Evolutionary conservation across 2,888 invertebrate species (phyloP).

Genomic region (Pseudoips prasinana): DNA sequence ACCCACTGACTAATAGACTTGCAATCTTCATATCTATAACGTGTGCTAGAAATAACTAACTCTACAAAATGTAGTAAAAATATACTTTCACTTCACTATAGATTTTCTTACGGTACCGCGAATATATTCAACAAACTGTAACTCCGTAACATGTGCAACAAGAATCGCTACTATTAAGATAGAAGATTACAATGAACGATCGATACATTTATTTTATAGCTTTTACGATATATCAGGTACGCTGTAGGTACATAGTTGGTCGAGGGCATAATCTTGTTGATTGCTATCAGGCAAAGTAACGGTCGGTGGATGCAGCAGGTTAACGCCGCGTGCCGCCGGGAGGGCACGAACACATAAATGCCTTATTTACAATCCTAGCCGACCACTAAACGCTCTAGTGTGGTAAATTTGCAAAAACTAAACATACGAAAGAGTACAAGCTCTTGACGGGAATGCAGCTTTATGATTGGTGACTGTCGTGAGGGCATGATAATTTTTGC

Average conservation of each 20-base stretch:
- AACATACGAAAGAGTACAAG: too few species aligned
- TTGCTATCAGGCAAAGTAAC: slow-evolving; percentile 50
- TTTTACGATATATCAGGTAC: slow-evolving; percentile 29
- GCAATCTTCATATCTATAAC: slow-evolving; percentile 16
- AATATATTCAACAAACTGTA: too few species aligned
- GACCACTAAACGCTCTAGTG: slow-evolving; percentile 13
- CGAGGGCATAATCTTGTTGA: slow-evolving; percentile 51
- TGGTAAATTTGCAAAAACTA: too few species aligned
- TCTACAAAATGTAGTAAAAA: slow-evolving; percentile 10
- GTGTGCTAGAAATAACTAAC: slow-evolving; percentile 14
- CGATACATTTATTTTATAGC: slow-evolving; percentile 21
- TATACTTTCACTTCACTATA: slow-evolving; percentile 16
- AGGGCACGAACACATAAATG: slow-evolving; percentile 32
- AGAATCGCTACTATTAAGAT: too few species aligned
- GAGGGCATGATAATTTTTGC: too few species aligned
- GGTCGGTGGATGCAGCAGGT: slow-evolving; percentile 39
- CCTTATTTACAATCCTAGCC: slow-evolving; percentile 29
- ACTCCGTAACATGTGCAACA: background rate
- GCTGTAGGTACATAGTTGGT: too few species aligned
- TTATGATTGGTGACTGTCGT: too few species aligned
- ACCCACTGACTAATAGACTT: slow-evolving; percentile 20
- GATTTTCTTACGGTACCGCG: too few species aligned
- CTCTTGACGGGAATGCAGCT: too few species aligned
- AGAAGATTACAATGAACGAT: slow-evolving; percentile 16
- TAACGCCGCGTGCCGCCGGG: slow-evolving; percentile 31